A percentile compares a stretch with the other conserved stretches of the same genome.
Conservation (phyloP, 2,113 vertebrate genomes). For the Platichthys stellatus region DNA sequence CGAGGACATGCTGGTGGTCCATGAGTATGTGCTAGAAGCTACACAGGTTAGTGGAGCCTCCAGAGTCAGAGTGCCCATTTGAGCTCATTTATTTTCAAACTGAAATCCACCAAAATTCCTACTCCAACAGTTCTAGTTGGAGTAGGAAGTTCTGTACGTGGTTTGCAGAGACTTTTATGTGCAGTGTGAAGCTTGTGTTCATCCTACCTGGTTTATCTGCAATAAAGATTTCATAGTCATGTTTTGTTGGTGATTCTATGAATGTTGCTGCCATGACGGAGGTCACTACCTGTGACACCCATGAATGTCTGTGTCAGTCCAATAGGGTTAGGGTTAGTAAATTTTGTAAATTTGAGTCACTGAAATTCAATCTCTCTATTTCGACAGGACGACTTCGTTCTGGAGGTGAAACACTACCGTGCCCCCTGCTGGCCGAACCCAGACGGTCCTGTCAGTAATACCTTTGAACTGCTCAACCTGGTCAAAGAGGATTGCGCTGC, state of each 20-base stretch:
- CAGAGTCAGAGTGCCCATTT: background rate
- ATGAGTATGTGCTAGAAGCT: conserved; percentile 92
- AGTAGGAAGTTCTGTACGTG: too few relatives aligned
- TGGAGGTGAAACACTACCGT: conserved; percentile 93
- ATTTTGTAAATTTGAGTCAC: too few relatives aligned
- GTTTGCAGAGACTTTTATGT: too few relatives aligned
- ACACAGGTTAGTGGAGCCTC: conserved; percentile 83
- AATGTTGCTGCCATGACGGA: too few relatives aligned
- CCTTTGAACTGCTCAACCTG: conserved; percentile 90
- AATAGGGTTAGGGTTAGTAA: too few relatives aligned
- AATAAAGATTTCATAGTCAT: too few relatives aligned
- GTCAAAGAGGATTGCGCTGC: conserved; percentile 85
- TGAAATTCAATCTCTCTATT: background rate
- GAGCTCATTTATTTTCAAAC: background rate
- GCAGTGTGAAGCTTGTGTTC: too few relatives aligned
- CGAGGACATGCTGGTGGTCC: conserved; percentile 91
- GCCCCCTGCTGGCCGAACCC: conserved; percentile 95
- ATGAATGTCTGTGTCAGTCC: too few relatives aligned
- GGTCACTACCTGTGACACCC: too few relatives aligned
- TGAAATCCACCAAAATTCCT: background rate
- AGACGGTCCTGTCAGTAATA: conserved; percentile 93
- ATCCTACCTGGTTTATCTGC: too few relatives aligned
- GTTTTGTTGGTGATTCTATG: too few relatives aligned
- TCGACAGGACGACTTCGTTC: conserved; percentile 91
- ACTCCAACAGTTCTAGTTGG: too few relatives aligned